Evolutionary conservation across 2,113 vertebrate genomes (phyloP).

Genomic region (Aldabrachelys gigantea): DNA sequence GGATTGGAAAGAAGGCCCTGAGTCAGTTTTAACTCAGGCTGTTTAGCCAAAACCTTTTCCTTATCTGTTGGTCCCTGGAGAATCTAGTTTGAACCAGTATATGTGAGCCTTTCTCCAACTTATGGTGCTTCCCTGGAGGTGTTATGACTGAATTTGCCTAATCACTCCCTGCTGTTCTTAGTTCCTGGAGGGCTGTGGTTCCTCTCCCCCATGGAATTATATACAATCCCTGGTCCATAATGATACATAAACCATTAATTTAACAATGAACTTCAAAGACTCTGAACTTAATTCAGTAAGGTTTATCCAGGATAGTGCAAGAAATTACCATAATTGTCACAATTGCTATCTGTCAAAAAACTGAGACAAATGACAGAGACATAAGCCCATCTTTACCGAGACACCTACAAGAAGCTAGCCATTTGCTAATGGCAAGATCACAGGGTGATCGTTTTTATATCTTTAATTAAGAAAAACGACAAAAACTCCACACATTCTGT

Average conservation of each 20-base stretch:
- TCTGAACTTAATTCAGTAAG: background rate
- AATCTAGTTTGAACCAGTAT: background rate
- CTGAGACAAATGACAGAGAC: background rate
- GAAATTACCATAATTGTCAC: background rate
- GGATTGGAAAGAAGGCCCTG: background rate
- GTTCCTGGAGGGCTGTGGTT: background rate
- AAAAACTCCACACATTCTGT: conserved; percentile 43
- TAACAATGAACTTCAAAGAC: background rate
- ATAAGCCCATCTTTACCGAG: background rate
- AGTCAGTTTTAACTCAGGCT: background rate
- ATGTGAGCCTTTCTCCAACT: background rate
- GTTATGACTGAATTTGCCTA: background rate
- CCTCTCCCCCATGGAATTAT: background rate
- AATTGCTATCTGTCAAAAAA: background rate
- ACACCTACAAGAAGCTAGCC: conserved; percentile 27
- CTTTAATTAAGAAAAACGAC: conserved; percentile 44
- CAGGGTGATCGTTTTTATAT: conserved; percentile 22
- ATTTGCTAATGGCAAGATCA: background rate
- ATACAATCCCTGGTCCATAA: background rate
- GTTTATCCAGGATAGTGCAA: background rate
- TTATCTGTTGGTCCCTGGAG: background rate
- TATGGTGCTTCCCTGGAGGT: background rate
- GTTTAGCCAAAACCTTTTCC: background rate
- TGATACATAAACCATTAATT: background rate
- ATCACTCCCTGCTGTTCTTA: background rate